phyloP scores from a whole-genome alignment of 2,797 vertebrate species.

The Gila robusta region DNA sequence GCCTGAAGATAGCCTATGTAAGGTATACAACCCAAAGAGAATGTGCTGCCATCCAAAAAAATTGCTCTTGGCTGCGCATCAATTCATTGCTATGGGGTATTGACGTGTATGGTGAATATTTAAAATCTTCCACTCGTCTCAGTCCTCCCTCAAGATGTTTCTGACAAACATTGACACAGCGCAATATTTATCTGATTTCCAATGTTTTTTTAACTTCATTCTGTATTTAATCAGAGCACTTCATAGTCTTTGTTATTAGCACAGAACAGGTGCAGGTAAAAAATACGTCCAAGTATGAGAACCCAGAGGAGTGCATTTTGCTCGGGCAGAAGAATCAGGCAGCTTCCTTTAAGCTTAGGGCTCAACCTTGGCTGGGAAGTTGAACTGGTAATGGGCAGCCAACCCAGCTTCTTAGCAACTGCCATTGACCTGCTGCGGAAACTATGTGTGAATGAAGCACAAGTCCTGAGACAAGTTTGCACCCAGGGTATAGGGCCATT shows the following conservation, averaged over 20 bases:
- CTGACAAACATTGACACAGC: constrained; percentile 13
- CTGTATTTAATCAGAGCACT: background rate
- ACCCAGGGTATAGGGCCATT: constrained; percentile 65
- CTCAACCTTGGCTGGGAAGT: constrained; percentile 51
- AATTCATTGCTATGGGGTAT: constrained; percentile 59
- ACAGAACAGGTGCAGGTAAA: constrained; percentile 36
- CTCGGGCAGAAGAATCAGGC: constrained; percentile 58
- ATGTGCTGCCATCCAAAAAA: constrained; percentile 56
- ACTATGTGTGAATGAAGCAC: constrained; percentile 74
- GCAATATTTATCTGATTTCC: constrained; percentile 9
- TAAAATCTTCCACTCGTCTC: constrained; percentile 59
- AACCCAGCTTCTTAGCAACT: constrained; percentile 74
- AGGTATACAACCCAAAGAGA: constrained; percentile 56
- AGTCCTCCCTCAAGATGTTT: constrained; percentile 44
- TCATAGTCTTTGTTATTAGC: background rate
- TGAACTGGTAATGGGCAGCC: constrained; percentile 53
- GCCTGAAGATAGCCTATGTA: constrained; percentile 34
- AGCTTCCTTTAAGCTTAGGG: constrained; percentile 59
- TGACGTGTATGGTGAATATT: constrained; percentile 68
- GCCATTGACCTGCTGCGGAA: constrained; percentile 73
- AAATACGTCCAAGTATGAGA: background rate
- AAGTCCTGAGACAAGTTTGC: constrained; percentile 63
- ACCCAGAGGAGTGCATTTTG: constrained; percentile 49
- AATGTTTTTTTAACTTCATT: background rate
- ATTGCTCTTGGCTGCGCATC: constrained; percentile 56